Conservation (phyloP, 2,888 invertebrate genomes). For the Drosophila yooni region DNA sequence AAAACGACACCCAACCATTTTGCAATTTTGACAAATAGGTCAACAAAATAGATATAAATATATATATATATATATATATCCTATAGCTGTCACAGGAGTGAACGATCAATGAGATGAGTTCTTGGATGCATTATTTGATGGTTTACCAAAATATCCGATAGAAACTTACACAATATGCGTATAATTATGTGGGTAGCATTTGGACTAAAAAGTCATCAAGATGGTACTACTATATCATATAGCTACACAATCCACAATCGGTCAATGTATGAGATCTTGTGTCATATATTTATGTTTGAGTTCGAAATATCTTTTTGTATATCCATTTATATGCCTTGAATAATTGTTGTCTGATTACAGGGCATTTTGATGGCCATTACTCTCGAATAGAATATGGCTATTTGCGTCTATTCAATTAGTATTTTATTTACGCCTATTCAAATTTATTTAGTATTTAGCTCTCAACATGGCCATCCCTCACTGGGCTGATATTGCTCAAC, state of each 20-base stretch:
- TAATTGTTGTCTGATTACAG: not conserved
- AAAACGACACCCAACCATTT: not conserved
- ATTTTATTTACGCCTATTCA: slow-evolving; percentile 2
- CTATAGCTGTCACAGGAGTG: too few relatives aligned
- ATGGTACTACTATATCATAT: not conserved
- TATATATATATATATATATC: not conserved
- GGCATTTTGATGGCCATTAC: not conserved
- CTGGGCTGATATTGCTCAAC: not conserved
- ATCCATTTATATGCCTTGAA: not conserved
- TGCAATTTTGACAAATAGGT: not conserved
- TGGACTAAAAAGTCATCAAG: not conserved
- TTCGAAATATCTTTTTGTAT: not conserved
- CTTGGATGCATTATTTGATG: too few relatives aligned
- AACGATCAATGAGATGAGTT: too few relatives aligned
- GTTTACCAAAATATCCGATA: too few relatives aligned
- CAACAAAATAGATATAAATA: not conserved
- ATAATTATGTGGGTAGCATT: too few relatives aligned
- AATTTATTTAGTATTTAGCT: slow-evolving; percentile 5
- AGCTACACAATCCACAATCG: not conserved
- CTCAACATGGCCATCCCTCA: not conserved
- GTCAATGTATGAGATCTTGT: not conserved
- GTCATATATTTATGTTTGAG: not conserved
- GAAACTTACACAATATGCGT: too few relatives aligned
- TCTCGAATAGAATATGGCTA: not conserved
- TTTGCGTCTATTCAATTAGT: not conserved